phyloP scores from a whole-genome alignment of 2,113 vertebrate species.

The Solea senegalensis region DNA sequence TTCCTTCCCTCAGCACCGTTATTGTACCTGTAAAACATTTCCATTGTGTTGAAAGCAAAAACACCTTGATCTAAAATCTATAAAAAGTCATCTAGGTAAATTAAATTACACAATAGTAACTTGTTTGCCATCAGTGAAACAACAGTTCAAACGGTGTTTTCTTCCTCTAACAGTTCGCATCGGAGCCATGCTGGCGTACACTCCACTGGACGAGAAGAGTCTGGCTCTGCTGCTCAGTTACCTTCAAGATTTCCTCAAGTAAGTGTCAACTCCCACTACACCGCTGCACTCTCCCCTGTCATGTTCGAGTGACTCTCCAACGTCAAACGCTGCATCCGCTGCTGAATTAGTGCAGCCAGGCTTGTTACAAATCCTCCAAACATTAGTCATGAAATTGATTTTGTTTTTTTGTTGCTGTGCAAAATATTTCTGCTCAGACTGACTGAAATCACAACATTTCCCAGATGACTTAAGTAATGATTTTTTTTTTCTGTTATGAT shows the following conservation, averaged over 20 bases:
- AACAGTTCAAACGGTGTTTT: not conserved
- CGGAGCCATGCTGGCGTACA: conserved; percentile 96
- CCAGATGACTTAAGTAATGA: no score
- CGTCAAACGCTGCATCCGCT: conserved; percentile 18
- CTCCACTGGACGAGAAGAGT: conserved; percentile 96
- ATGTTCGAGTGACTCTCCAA: conserved; percentile 16
- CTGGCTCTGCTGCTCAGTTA: conserved; percentile 95
- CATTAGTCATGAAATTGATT: conserved; percentile 38
- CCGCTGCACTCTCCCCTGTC: conserved; percentile 17
- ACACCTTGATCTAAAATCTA: no score
- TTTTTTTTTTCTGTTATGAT: no score
- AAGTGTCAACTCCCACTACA: conserved; percentile 68
- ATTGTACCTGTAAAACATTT: no score
- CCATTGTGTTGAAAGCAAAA: no score
- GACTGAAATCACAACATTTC: not conserved
- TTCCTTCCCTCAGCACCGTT: no score
- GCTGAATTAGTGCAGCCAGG: conserved; percentile 39
- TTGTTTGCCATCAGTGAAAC: not conserved
- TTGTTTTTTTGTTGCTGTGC: no score
- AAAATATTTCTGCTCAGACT: not conserved
- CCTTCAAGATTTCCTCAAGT: conserved; percentile 98
- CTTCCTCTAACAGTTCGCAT: conserved; percentile 85
- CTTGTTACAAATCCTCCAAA: conserved; percentile 41
- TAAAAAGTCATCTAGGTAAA: no score
- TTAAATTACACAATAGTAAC: no score